Evolutionary conservation across 1,140 invertebrate genomes (phyloP).

Genomic region (Ceratosolen solmsi): DNA sequence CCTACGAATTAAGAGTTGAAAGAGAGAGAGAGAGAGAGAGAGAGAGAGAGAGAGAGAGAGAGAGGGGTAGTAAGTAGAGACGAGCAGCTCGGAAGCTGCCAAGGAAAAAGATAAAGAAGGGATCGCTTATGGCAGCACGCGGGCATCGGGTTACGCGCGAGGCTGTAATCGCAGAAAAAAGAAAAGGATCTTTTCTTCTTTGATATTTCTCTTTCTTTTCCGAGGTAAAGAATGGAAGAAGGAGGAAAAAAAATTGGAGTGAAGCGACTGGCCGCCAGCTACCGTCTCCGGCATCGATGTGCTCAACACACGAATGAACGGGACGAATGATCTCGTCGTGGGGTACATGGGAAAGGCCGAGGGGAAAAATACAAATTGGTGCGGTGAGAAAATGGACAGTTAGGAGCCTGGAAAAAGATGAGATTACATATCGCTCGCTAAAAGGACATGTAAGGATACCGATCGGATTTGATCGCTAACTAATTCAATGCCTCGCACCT

Average conservation of each 20-base stretch:
- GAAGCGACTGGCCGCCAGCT: neutral
- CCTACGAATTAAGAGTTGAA: constrained; percentile 51
- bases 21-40: constrained; percentile 33
- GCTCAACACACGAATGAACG: neutral
- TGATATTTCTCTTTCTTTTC: constrained; percentile 10
- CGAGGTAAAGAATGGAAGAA: neutral
- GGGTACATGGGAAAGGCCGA: neutral
- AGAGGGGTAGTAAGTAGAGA: constrained; percentile 31
- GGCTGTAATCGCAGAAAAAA: constrained; percentile 4
- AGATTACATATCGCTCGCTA: neutral
- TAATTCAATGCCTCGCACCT: neutral
- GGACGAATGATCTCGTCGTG: neutral
- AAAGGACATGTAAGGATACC: neutral
- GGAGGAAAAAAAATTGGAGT: constrained; percentile 15
- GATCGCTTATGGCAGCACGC: constrained; percentile 10
- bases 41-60: constrained; percentile 34
- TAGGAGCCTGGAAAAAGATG: neutral
- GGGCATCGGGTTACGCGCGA: constrained; percentile 33
- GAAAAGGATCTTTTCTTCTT: neutral
- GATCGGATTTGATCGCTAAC: neutral
- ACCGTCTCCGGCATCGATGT: neutral
- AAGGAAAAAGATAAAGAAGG: neutral
- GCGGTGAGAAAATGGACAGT: neutral
- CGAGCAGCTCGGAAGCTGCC: neutral
- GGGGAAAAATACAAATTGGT: neutral